These are phyloP conservation scores for Seriola dumerili DNA, from an alignment of 2,113 vertebrate species.

Conservation along the genomic window DNA sequence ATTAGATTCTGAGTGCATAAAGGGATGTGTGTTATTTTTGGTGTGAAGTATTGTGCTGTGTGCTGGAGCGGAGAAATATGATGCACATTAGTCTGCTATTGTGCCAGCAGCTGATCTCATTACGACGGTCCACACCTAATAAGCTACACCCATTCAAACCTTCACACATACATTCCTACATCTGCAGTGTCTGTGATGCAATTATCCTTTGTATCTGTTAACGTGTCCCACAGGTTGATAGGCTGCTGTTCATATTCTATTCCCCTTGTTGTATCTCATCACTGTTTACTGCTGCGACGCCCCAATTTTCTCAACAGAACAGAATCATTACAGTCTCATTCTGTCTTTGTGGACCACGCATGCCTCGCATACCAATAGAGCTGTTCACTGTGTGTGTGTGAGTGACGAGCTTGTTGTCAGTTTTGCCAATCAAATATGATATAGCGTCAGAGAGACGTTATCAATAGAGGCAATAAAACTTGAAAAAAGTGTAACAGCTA, in stretches of 20 bases:
- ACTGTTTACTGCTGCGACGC: neutral
- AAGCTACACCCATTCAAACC: slow-evolving; percentile 1
- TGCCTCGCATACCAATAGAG: slow-evolving; percentile 15
- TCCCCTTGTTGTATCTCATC: slow-evolving; percentile 6
- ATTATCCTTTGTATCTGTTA: neutral
- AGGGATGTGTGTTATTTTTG: neutral
- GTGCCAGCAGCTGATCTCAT: slow-evolving; percentile 18
- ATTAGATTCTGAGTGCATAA: neutral
- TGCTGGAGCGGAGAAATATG: slow-evolving; percentile 15
- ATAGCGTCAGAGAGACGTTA: neutral
- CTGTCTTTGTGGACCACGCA: slow-evolving; percentile 12
- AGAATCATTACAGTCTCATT: slow-evolving; percentile 36
- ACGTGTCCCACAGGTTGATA: neutral
- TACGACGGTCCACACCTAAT: neutral
- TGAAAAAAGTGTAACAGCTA: neutral
- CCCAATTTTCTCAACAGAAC: slow-evolving; percentile 16
- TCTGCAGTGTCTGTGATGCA: neutral
- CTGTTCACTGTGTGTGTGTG: slow-evolving; percentile 3
- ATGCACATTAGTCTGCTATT: neutral
- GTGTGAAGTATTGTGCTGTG: neutral
- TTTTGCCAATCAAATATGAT: neutral
- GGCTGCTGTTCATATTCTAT: neutral
- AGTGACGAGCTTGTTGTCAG: neutral
- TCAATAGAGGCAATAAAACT: neutral
- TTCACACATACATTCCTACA: neutral